phyloP scores from a whole-genome alignment of 2,888 invertebrate species.

The Eristalinus sepulchralis region DNA sequence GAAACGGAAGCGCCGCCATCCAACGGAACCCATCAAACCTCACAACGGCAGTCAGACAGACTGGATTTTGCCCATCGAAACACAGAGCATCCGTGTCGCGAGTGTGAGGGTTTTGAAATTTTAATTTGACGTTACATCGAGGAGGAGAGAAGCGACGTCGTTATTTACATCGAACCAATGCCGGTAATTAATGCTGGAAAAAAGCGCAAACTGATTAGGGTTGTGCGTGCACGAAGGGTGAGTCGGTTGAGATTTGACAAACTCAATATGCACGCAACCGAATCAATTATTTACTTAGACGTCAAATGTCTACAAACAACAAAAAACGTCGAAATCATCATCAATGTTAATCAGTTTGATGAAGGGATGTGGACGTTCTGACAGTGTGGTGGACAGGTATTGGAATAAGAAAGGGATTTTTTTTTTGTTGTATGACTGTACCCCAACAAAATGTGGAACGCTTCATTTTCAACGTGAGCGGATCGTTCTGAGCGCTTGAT shows the following conservation, averaged over 20 bases:
- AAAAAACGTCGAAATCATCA: conserved; percentile 45
- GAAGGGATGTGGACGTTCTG: background rate
- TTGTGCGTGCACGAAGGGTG: background rate
- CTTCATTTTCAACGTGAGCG: no score
- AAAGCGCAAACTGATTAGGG: conserved; percentile 19
- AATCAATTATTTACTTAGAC: conserved; percentile 57
- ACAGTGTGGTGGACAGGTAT: conserved; percentile 36
- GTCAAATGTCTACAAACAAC: conserved; percentile 50
- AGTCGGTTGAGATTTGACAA: background rate
- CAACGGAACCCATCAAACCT: conserved; percentile 1
- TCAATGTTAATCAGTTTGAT: conserved; percentile 31
- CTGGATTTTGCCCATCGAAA: background rate
- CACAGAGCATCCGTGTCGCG: background rate
- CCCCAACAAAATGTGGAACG: no score
- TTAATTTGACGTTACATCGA: conserved; percentile 13
- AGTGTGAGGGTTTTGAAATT: conserved; percentile 46
- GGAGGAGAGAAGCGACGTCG: background rate
- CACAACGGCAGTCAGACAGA: conserved; percentile 1
- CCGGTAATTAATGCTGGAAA: conserved; percentile 36
- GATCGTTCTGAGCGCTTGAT: no score
- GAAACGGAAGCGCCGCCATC: background rate
- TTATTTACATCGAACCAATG: conserved; percentile 33
- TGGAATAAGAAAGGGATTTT: background rate
- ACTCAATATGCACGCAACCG: conserved; percentile 8
- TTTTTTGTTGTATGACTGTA: background rate